A percentile compares a stretch with the other conserved stretches of the same genome.
These are phyloP conservation scores for Epizoanthus illoricatus DNA, from an alignment of 92 coral and sea anemone species.

Conservation along the genomic window DNA sequence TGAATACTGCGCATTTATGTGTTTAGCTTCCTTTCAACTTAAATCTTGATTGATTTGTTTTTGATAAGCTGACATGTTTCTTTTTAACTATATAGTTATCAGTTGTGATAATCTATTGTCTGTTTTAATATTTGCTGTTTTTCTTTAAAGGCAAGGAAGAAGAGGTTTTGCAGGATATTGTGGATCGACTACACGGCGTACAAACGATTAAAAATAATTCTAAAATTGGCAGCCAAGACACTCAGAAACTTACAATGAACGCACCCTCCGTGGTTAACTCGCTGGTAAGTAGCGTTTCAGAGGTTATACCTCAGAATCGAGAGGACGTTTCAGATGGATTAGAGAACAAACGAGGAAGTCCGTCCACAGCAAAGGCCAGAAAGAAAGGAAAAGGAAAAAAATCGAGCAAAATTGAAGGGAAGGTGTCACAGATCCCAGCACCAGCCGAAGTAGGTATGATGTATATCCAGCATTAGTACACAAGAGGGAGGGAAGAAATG, in stretches of 20 bases:
- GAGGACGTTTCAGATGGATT: slow-evolving; percentile 4
- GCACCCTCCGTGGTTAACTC: background rate
- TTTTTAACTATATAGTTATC: too few species aligned
- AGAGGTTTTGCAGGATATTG: slow-evolving; percentile 24
- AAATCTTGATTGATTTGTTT: too few species aligned
- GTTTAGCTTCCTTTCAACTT: too few species aligned
- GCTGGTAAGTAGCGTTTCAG: background rate
- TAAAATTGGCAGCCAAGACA: background rate
- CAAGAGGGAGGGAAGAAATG: background rate
- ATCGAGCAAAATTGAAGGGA: slow-evolving; percentile 3
- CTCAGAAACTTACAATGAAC: slow-evolving; percentile 1
- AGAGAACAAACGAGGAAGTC: background rate
- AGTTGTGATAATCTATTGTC: background rate
- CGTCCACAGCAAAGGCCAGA: slow-evolving; percentile 14
- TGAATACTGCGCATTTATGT: too few species aligned
- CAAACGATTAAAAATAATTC: slow-evolving; percentile 4
- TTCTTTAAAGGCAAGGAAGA: slow-evolving; percentile 17
- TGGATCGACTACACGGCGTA: slow-evolving; percentile 21
- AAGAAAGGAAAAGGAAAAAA: slow-evolving; percentile 27
- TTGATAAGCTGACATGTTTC: too few species aligned
- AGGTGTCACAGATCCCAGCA: slow-evolving; percentile 4
- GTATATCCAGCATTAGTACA: too few species aligned
- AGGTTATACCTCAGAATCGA: background rate
- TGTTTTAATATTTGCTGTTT: background rate
- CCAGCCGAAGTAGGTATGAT: slow-evolving; percentile 26